Percentiles rank a stretch among this genome's conserved stretches.
Evolutionary conservation across 2,888 invertebrate genomes (phyloP).

Genomic region (Stratiomys singularior): DNA sequence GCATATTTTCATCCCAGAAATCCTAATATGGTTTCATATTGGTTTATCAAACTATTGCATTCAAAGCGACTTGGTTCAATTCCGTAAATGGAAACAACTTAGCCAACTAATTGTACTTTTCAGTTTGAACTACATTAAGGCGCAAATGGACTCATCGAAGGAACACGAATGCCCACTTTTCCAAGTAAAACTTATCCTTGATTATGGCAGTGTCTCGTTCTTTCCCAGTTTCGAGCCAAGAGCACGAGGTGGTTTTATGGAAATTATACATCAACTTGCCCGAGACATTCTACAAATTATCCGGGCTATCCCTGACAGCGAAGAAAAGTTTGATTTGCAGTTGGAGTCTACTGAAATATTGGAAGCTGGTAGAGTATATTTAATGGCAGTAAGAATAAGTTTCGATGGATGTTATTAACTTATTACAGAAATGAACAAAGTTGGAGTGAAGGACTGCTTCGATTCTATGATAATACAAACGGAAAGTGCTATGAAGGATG

Average conservation of each 20-base stretch:
- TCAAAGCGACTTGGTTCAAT: too few species aligned
- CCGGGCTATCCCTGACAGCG: neutral
- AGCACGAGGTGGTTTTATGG: slow-evolving; percentile 68
- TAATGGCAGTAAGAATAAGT: neutral
- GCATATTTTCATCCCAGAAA: too few species aligned
- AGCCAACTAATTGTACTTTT: slow-evolving; percentile 54
- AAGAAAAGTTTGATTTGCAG: slow-evolving; percentile 22
- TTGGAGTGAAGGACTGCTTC: slow-evolving; percentile 69
- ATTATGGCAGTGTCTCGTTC: slow-evolving; percentile 78
- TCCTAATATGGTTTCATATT: too few species aligned
- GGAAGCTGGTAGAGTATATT: neutral
- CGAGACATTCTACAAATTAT: slow-evolving; percentile 32
- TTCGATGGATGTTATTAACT: neutral
- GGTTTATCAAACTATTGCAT: too few species aligned
- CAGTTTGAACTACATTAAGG: slow-evolving; percentile 59
- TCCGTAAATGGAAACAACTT: too few species aligned
- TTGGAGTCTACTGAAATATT: neutral
- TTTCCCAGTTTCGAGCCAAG: slow-evolving; percentile 70
- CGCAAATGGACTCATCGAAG: slow-evolving; percentile 61
- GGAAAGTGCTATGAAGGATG: slow-evolving; percentile 61
- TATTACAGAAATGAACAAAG: slow-evolving; percentile 1
- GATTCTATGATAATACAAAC: slow-evolving; percentile 67
- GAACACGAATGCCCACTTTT: slow-evolving; percentile 72
- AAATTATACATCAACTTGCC: slow-evolving; percentile 26
- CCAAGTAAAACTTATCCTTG: slow-evolving; percentile 79